Evolutionary conservation across 2,888 invertebrate species (phyloP).

Genomic region (Lepetodrilus schrolli): DNA sequence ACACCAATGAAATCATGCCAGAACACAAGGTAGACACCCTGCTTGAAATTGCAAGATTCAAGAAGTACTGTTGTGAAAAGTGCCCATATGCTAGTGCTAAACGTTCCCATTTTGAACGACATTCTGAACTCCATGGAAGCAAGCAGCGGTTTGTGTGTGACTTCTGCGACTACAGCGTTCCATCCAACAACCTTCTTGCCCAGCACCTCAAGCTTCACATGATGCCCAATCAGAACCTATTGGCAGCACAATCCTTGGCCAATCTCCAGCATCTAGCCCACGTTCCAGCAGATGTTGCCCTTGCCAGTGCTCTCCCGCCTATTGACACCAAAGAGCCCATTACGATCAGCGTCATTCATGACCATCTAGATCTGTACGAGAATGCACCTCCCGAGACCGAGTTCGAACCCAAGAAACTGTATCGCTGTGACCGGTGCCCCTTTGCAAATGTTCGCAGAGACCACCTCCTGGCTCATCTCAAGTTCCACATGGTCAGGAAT

Average conservation of each 20-base stretch:
- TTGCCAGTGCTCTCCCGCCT: conserved; percentile 65
- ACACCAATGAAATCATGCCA: conserved; percentile 51
- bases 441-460: conserved; percentile 85
- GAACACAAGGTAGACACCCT: conserved; percentile 80
- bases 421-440: conserved; percentile 86
- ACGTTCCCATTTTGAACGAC: conserved; percentile 87
- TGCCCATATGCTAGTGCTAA: conserved; percentile 92
- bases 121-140: conserved; percentile 87
- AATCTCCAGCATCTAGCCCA: conserved; percentile 67
- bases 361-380: conserved; percentile 70
- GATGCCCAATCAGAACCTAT: conserved; percentile 71
- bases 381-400: conserved; percentile 50
- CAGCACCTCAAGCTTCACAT: conserved; percentile 87
- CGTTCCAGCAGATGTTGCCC: conserved; percentile 77
- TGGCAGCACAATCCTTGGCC: conserved; percentile 70
- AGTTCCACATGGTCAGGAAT: conserved; percentile 83
- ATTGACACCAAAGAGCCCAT: conserved; percentile 56
- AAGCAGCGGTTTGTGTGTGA: conserved; percentile 88
- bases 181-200: conserved; percentile 88
- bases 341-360: conserved; percentile 64
- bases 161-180: conserved; percentile 90
- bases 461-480: conserved; percentile 84
- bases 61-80: conserved; percentile 79
- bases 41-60: conserved; percentile 82
- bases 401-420: conserved; percentile 79